These are phyloP conservation scores for Nematostella vectensis DNA, from an alignment of 92 coral and sea anemone genomes.

Conservation along the genomic window DNA sequence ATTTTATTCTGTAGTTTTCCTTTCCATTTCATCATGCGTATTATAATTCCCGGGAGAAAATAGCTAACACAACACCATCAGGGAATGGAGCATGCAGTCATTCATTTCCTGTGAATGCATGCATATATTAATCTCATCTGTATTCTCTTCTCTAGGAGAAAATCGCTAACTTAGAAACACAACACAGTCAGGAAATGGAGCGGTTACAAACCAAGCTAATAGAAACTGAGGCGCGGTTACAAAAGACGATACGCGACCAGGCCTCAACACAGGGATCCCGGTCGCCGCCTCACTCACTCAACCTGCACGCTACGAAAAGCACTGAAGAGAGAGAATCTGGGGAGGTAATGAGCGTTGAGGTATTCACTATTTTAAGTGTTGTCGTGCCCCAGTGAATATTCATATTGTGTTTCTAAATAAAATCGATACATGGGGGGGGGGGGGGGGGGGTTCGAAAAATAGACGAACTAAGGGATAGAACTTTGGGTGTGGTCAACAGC, in stretches of 20 bases:
- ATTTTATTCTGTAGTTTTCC: too few species aligned
- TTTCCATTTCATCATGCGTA: too few species aligned
- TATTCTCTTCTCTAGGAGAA: conserved; percentile 50
- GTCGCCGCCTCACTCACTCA: conserved; percentile 45
- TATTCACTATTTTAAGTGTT: neutral
- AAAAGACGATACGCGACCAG: conserved; percentile 24
- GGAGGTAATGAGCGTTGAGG: too few species aligned
- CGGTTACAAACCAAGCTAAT: conserved; percentile 60
- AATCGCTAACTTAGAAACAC: conserved; percentile 56
- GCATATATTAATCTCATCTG: neutral
- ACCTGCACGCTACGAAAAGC: conserved; percentile 29
- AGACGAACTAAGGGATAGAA: too few species aligned
- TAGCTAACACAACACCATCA: too few species aligned
- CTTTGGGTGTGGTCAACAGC: too few species aligned
- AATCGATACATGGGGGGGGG: too few species aligned
- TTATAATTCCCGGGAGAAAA: too few species aligned
- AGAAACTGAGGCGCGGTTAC: conserved; percentile 64
- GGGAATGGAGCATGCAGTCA: too few species aligned
- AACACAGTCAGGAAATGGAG: conserved; percentile 59
- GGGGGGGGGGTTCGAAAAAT: too few species aligned
- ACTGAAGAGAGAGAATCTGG: conserved; percentile 94
- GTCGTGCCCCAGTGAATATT: neutral
- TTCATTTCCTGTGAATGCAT: too few species aligned
- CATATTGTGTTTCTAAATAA: neutral
- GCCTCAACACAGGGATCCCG: conserved; percentile 38